These are phyloP conservation scores for Cyprinus carpio DNA, from an alignment of 2,113 vertebrate genomes.

Conservation along the genomic window DNA sequence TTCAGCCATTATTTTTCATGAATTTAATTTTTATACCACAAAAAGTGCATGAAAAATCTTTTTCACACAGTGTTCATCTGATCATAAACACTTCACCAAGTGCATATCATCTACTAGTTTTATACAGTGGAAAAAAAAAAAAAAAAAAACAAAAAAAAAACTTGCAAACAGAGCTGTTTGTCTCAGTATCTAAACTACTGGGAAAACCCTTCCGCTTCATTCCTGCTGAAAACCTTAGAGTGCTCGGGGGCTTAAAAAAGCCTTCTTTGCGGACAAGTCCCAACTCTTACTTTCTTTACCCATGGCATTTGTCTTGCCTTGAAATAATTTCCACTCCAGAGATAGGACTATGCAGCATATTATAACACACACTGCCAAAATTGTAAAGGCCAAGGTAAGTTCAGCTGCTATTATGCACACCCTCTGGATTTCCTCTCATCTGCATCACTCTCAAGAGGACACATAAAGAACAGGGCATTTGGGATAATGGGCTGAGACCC, in stretches of 20 bases:
- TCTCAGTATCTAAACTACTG: neutral
- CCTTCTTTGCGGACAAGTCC: neutral
- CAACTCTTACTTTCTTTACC: slow-evolving; percentile 59
- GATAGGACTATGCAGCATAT: slow-evolving; percentile 35
- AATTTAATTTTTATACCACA: no score
- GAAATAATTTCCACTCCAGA: slow-evolving; percentile 56
- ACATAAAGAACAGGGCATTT: slow-evolving; percentile 51
- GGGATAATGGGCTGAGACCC: slow-evolving; percentile 54
- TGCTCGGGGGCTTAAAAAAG: slow-evolving; percentile 41
- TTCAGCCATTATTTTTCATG: no score
- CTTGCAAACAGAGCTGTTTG: neutral
- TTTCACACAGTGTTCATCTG: neutral
- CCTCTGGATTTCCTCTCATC: slow-evolving; percentile 19
- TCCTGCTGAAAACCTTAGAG: neutral
- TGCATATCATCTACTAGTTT: no score
- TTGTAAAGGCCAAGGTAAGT: slow-evolving; percentile 34
- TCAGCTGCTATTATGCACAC: slow-evolving; percentile 16
- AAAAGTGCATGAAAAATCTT: no score
- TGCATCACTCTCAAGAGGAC: slow-evolving; percentile 39
- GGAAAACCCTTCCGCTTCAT: neutral
- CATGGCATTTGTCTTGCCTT: slow-evolving; percentile 56
- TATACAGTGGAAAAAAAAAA: neutral
- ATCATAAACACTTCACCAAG: no score
- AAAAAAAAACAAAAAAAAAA: neutral
- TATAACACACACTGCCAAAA: slow-evolving; percentile 41